Base-by-base conservation (phyloP, 2,113 vertebrate species). In the Mesitornis unicolor region DNA sequence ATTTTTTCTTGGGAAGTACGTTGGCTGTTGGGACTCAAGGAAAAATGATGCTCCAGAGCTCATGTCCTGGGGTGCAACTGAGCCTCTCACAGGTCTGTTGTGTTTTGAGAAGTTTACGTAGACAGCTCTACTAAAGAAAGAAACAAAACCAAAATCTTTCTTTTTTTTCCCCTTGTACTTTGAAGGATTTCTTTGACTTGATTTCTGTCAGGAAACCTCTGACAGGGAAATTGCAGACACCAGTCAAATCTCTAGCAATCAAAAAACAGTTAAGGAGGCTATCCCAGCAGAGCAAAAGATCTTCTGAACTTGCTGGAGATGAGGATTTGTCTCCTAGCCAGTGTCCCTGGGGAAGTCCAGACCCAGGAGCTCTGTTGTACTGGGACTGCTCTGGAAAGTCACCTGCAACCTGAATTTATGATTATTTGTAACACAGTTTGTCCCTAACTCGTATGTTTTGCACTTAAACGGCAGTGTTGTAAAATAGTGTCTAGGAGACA, bases 401-500 rank as follows among this genome's bases (percentile, higher is more conserved):
- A 84, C 42, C 65, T 71, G 33, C 29, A 67, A 11, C 11, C 12
- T 68, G 70, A 51, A n/a, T 35, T 53, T 38, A 10, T 10, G 53
- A 26, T 26, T 63, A 13, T 26, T 79, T 81, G 40, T 76, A 42
- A 36, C 15, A 38, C 36, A 87, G 35, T 43, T 68, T 38, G 13
- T 59, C 28, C 61, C n/a, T 36, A 50, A 67, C 35, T 63, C 26
- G 2, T 5, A 20, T 1, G 1, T n/a, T 69, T 64, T 16, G 5
- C 25, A 19, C n/a, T 60, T 64, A 24, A 64, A 12, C 7, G 31
- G 21, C 43, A 28, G 21, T 6, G 6, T 57, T 73, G 33, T 21
- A 14, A 54, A 88, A 69, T 15, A 2, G 0, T 0, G 14, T 81
- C 33, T 36, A 42, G 54, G 45, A 59, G 43, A 25, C 1, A 1